These are phyloP conservation scores for Ctenosaura bakeri DNA, from an alignment of 2,797 vertebrate species.

Conservation along the genomic window DNA sequence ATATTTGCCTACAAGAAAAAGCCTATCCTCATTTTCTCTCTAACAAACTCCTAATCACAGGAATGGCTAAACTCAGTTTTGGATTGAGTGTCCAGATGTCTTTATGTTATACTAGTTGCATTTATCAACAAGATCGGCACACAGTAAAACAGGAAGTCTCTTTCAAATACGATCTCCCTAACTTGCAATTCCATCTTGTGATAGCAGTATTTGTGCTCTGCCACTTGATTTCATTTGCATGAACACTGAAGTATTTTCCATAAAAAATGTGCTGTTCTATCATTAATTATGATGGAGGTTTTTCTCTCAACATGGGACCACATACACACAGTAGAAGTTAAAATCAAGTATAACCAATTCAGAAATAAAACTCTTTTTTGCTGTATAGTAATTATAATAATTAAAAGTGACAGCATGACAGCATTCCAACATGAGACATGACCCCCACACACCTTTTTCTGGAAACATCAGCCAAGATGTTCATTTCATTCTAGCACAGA, in stretches of 20 bases:
- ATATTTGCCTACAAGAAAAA: neutral
- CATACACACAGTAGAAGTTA: slow-evolving; percentile 10
- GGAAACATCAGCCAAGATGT: slow-evolving; percentile 24
- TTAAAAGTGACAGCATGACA: slow-evolving; percentile 17
- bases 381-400: slow-evolving; percentile 30
- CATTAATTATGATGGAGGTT: neutral
- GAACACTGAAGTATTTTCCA: neutral
- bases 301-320: neutral
- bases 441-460: neutral
- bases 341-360: slow-evolving; percentile 3
- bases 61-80: neutral
- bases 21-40: neutral
- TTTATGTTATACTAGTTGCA: neutral
- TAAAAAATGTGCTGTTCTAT: neutral
- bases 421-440: slow-evolving; percentile 20
- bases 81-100: neutral
- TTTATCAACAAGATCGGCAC: neutral
- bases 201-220: neutral
- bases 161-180: neutral
- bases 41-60: neutral
- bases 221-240: neutral
- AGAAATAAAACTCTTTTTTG: slow-evolving; percentile 21
- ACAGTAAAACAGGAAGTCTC: neutral
- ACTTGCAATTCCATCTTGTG: neutral
- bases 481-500: slow-evolving; percentile 30